Percentiles rank a stretch among this genome's conserved stretches.
phyloP scores from a whole-genome alignment of 2,888 invertebrate species.

The Camponotus fellah region DNA sequence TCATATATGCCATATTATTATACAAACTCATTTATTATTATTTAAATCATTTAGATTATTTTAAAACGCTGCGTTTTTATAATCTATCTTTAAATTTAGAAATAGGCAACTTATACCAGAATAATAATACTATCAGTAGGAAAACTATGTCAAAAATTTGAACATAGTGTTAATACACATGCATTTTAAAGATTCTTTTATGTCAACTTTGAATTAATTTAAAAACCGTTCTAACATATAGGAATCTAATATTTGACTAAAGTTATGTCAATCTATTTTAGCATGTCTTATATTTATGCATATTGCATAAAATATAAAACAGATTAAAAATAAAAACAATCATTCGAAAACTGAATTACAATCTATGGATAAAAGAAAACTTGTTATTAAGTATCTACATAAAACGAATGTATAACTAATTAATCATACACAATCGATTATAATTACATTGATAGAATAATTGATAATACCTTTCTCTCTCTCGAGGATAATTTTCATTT shows the following conservation, averaged over 20 bases:
- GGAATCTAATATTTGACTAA: neutral
- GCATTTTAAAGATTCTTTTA: neutral
- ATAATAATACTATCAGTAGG: neutral
- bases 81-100: neutral
- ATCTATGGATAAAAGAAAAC: neutral
- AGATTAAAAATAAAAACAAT: neutral
- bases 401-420: neutral
- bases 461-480: too few species aligned
- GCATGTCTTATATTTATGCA: neutral
- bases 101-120: neutral
- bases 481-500: too few species aligned
- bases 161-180: neutral
- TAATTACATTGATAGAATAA: too few species aligned
- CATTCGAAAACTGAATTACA: neutral
- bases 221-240: neutral
- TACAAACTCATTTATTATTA: too few species aligned
- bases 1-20: neutral
- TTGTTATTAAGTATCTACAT: neutral
- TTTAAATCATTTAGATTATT: neutral
- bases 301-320: neutral
- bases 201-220: neutral
- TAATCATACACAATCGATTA: neutral
- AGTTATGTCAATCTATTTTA: neutral
- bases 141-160: neutral
- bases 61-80: neutral